phyloP scores from a whole-genome alignment of 2,797 vertebrate species.

The Cuniculus paca region DNA sequence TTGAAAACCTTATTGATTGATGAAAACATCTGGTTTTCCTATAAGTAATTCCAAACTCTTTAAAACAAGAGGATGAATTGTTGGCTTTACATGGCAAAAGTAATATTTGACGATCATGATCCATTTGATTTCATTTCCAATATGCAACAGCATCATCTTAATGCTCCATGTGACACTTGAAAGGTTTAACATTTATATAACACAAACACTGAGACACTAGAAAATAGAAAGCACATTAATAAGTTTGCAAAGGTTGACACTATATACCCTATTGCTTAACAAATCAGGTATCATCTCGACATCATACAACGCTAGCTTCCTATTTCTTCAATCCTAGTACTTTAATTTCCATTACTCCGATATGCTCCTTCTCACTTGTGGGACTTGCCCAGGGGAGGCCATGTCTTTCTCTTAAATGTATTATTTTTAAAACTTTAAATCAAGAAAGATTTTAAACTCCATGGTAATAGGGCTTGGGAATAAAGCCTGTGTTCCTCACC shows the following conservation, averaged over 20 bases:
- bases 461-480: background rate
- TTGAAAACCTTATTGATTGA: conserved; percentile 68
- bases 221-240: background rate
- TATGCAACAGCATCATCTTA: background rate
- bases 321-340: background rate
- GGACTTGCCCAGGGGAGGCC: background rate
- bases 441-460: background rate
- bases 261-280: background rate
- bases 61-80: background rate
- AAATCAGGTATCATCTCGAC: background rate
- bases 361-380: background rate
- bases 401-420: background rate
- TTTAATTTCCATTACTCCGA: background rate
- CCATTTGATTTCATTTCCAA: conserved; percentile 15
- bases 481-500: background rate
- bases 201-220: too few relatives aligned
- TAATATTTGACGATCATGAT: background rate
- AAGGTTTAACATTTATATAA: background rate
- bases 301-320: background rate
- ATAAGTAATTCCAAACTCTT: conserved; percentile 60
- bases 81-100: conserved; percentile 35
- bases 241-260: background rate
- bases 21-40: background rate
- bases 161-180: background rate
- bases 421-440: background rate